Conservation (phyloP, 2,888 invertebrate species). For the Andrena dorsata region DNA sequence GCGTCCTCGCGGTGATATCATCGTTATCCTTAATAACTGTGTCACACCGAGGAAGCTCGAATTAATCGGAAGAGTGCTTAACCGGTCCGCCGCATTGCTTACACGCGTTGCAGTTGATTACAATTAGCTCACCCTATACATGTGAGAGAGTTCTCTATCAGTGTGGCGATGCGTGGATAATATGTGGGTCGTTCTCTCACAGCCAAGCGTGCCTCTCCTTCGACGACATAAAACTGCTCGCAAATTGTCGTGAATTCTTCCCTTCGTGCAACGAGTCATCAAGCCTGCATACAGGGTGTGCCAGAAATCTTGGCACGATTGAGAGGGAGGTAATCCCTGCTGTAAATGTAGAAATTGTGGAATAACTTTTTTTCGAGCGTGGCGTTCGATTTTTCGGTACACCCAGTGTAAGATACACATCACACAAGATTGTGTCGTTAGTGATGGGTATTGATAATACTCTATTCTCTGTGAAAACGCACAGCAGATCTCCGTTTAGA, state of each 20-base stretch:
- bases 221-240: conserved; percentile 3
- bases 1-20: not conserved
- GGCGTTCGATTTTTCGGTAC: too few relatives aligned
- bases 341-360: too few relatives aligned
- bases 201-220: conserved; percentile 16
- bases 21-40: conserved; percentile 36
- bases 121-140: conserved; percentile 59
- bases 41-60: conserved; percentile 36
- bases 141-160: conserved; percentile 49
- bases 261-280: too few relatives aligned
- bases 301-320: too few relatives aligned
- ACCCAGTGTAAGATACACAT: too few relatives aligned
- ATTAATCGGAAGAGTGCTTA: conserved; percentile 44
- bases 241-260: conserved; percentile 5
- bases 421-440: not conserved
- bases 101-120: conserved; percentile 38
- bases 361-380: too few relatives aligned
- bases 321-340: too few relatives aligned
- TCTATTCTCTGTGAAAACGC: not conserved
- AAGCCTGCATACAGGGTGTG: too few relatives aligned
- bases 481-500: too few relatives aligned
- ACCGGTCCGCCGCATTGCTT: conserved; percentile 23
- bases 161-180: conserved; percentile 50
- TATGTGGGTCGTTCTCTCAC: conserved; percentile 57
- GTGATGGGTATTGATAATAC: not conserved